Percentiles rank a stretch among this genome's conserved stretches.
phyloP scores from a whole-genome alignment of 2,113 vertebrate species.

The Lampris incognitus region DNA sequence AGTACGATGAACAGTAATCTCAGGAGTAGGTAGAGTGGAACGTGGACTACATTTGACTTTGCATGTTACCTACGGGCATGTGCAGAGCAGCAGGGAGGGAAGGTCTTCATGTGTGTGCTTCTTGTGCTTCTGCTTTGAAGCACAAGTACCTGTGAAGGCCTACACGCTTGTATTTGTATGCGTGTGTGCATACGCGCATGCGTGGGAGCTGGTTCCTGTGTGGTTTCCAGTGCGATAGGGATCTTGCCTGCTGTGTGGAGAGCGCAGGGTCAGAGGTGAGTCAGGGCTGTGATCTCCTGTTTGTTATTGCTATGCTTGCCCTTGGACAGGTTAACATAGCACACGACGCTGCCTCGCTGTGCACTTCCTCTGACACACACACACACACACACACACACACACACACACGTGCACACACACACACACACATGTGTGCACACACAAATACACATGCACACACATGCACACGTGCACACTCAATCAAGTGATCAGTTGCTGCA shows the following conservation, averaged over 20 bases:
- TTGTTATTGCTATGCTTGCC: slow-evolving; percentile 85
- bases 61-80: too few species aligned
- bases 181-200: slow-evolving; percentile 23
- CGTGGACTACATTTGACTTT: too few species aligned
- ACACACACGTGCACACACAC: slow-evolving; percentile 21
- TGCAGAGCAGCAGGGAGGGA: not conserved
- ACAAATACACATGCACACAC: slow-evolving; percentile 40
- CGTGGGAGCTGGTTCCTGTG: slow-evolving; percentile 37
- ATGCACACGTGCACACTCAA: slow-evolving; percentile 19
- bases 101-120: not conserved
- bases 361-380: slow-evolving; percentile 62
- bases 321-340: slow-evolving; percentile 84
- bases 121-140: not conserved
- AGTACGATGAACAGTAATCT: too few species aligned
- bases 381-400: slow-evolving; percentile 42
- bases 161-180: slow-evolving; percentile 8
- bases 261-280: slow-evolving; percentile 77
- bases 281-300: slow-evolving; percentile 81
- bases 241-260: slow-evolving; percentile 64
- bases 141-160: too few species aligned
- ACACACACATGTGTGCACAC: slow-evolving; percentile 14
- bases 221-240: slow-evolving; percentile 66
- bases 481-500: slow-evolving; percentile 23
- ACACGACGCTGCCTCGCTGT: slow-evolving; percentile 70
- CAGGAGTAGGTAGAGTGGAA: too few species aligned